Conservation (phyloP, 2,113 vertebrate species). For the Columbina picui region DNA sequence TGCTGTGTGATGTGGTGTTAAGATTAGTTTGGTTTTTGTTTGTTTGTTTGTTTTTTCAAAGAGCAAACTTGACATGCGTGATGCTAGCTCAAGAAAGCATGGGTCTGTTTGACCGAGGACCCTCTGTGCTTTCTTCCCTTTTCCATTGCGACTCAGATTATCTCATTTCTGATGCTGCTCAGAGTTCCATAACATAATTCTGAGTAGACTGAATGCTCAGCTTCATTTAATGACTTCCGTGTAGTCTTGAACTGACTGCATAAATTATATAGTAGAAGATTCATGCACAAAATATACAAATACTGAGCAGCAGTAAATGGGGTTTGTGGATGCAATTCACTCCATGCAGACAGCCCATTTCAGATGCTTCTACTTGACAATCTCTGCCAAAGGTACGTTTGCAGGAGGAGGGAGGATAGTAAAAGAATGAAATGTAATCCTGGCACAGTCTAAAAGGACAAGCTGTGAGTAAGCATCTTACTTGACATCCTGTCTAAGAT, state of each 20-base stretch:
- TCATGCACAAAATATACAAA: constrained; percentile 36
- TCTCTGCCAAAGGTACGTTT: background rate
- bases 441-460: background rate
- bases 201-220: constrained; percentile 1
- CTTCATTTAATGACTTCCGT: constrained; percentile 43
- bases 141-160: background rate
- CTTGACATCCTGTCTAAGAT: background rate
- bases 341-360: constrained; percentile 14
- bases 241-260: constrained; percentile 40
- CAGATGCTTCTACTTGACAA: background rate
- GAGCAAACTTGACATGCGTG: background rate
- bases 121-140: background rate
- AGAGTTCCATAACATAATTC: constrained; percentile 4
- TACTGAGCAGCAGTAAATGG: constrained; percentile 13
- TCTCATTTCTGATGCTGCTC: constrained; percentile 36
- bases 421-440: constrained; percentile 12
- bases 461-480: background rate
- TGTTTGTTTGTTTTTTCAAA: background rate
- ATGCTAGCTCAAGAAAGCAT: background rate
- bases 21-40: background rate
- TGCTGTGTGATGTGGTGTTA: background rate
- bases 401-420: background rate
- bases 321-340: constrained; percentile 17
- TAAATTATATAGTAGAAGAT: constrained; percentile 32
- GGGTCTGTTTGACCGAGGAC: background rate